phyloP scores from a whole-genome alignment of 2,888 invertebrate species.

The Neocrepidodera transversa region DNA sequence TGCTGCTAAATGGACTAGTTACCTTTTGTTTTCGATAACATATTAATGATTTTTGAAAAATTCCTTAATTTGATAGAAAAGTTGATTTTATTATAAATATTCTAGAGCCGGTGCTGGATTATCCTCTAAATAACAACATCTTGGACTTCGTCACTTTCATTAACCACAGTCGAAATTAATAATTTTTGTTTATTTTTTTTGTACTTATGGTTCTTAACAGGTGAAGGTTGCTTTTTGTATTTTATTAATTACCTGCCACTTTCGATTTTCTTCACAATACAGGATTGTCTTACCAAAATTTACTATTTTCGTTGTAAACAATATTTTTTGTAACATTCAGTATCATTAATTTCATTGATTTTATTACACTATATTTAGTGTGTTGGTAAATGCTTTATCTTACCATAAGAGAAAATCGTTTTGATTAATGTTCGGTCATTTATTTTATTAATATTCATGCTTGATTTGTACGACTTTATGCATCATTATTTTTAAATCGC shows the following conservation, averaged over 20 bases:
- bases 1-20: too few relatives aligned
- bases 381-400: not conserved
- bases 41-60: not conserved
- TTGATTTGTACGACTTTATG: too few relatives aligned
- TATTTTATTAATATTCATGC: too few relatives aligned
- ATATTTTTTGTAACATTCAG: too few relatives aligned
- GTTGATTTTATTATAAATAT: too few relatives aligned
- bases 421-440: too few relatives aligned
- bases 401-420: not conserved
- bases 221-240: slow-evolving; percentile 1
- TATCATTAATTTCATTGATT: not conserved
- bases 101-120: not conserved
- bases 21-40: too few relatives aligned
- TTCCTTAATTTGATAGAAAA: too few relatives aligned
- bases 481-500: too few relatives aligned
- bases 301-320: too few relatives aligned
- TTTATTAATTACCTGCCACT: slow-evolving; percentile 18
- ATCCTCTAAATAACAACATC: not conserved
- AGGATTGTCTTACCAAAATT: too few relatives aligned
- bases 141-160: slow-evolving; percentile 13
- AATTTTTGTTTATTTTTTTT: slow-evolving; percentile 6
- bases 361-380: not conserved
- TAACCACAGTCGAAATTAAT: slow-evolving; percentile 1
- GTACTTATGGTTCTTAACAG: slow-evolving; percentile 17
- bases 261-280: slow-evolving; percentile 12